phyloP scores from a whole-genome alignment of 2,797 vertebrate species.

The Percopsis omiscomaycus region DNA sequence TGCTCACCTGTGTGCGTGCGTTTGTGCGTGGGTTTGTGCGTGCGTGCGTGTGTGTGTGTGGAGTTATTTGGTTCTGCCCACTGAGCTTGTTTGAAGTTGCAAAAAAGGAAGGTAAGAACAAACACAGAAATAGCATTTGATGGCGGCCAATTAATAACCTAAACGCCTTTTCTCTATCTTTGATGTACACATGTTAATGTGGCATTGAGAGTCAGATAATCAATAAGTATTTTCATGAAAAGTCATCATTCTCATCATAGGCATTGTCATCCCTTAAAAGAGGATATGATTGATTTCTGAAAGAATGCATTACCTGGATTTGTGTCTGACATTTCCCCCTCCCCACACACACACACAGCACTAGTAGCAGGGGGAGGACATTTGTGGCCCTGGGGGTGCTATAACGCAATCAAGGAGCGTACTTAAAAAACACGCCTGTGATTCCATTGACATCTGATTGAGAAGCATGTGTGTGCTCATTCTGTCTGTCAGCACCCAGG shows the following conservation, averaged over 20 bases:
- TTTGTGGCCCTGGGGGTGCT: background rate
- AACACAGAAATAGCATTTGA: background rate
- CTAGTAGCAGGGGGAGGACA: background rate
- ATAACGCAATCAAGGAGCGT: background rate
- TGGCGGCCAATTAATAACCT: background rate
- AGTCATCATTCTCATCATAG: too few species aligned
- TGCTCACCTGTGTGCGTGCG: slow-evolving; percentile 15
- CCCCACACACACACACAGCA: background rate
- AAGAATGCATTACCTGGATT: too few species aligned
- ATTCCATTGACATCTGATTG: slow-evolving; percentile 13
- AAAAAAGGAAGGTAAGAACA: background rate
- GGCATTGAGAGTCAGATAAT: too few species aligned
- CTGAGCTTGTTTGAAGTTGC: background rate
- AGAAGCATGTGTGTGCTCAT: background rate
- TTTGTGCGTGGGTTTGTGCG: slow-evolving; percentile 22
- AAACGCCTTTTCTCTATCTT: background rate
- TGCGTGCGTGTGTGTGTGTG: slow-evolving; percentile 16
- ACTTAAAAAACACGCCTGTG: background rate
- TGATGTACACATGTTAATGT: too few species aligned
- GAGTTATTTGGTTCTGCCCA: background rate
- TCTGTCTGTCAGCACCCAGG: slow-evolving; percentile 5
- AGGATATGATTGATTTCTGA: too few species aligned
- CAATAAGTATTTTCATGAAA: too few species aligned
- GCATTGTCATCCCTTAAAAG: too few species aligned
- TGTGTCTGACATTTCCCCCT: too few species aligned